Base-by-base conservation (phyloP, 2,888 invertebrate genomes). In the Cremastinae sp. region DNA sequence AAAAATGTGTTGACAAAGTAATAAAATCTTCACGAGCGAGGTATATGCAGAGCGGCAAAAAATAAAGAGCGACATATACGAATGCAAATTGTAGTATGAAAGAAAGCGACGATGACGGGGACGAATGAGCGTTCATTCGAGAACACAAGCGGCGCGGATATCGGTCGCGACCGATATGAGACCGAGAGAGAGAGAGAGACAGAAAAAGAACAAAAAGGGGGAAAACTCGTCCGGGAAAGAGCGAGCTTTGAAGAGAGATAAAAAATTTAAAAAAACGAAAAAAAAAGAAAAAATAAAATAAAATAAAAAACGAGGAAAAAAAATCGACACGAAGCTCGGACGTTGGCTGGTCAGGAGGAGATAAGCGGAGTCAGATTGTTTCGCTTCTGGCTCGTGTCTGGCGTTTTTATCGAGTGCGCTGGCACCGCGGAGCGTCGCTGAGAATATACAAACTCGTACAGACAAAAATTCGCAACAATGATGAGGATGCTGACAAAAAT, bases 281-380 rank as follows among this genome's bases (percentile, higher is more conserved):
- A 7, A 3, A 4, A 12, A 10, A 35, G n/a, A 51, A 22, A 28
- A 53, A n/a, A 14, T 9, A 28, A 28, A 4, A 35, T 10, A 5
- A 20, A 20, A 7, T 5, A 51, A 41, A 14, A 68, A 45, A 47
- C 7, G 43, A 28, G n/a, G 16, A 47, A 75, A 65, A 43, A 71
- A 41, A 20, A 10, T 14, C 49, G 59, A 41, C 71, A 55, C 28
- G 41, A 65, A 66, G 70, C 66, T 47, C 53, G 55, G 45, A 39
- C 64, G 53, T 53, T 69, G 22, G 71, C 64, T 53, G 53, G 53
- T 56, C 43, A 35, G 14, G 51, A 53, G 58, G 51, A 64, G 76
- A 76, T 76, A 76, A 76, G 64, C 76, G 47, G 39, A 43, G 16
- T 64, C 68, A 69, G 73, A 76, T 76, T 76, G 73, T 76, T 73